phyloP scores from a whole-genome alignment of 2,113 vertebrate species.

The Beaufortia kweichowensis region DNA sequence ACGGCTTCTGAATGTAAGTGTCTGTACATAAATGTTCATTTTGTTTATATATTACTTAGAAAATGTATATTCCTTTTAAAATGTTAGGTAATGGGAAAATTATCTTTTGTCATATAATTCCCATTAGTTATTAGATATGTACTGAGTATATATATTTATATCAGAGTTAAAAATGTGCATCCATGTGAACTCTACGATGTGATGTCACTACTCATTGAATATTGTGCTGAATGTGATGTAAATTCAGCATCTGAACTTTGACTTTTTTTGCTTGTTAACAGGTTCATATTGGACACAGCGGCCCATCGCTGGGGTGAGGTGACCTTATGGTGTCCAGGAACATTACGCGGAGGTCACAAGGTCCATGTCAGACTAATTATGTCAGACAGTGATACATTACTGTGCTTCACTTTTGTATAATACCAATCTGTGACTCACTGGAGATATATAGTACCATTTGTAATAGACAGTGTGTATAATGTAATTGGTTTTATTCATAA shows the following conservation, averaged over 20 bases:
- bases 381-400: conserved; percentile 66
- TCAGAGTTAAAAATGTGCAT: too few species aligned
- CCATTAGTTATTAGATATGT: too few species aligned
- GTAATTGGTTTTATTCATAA: conserved; percentile 45
- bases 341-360: conserved; percentile 53
- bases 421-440: conserved; percentile 4
- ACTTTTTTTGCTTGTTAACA: neutral
- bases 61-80: too few species aligned
- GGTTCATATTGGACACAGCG: neutral
- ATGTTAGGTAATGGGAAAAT: too few species aligned
- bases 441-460: neutral
- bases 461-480: conserved; percentile 40
- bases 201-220: neutral
- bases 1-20: neutral
- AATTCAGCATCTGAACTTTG: neutral
- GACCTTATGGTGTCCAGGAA: conserved; percentile 53
- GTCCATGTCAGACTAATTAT: conserved; percentile 55
- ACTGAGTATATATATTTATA: too few species aligned
- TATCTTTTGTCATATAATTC: too few species aligned
- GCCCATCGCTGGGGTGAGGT: conserved; percentile 20
- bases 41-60: too few species aligned
- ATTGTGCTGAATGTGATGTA: neutral
- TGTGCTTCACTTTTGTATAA: conserved; percentile 47
- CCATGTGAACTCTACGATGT: too few species aligned
- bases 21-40: too few species aligned